Percentiles rank a stretch among this genome's conserved stretches.
phyloP scores from a whole-genome alignment of 2,797 vertebrate species.

The Sebastes matsubarae region DNA sequence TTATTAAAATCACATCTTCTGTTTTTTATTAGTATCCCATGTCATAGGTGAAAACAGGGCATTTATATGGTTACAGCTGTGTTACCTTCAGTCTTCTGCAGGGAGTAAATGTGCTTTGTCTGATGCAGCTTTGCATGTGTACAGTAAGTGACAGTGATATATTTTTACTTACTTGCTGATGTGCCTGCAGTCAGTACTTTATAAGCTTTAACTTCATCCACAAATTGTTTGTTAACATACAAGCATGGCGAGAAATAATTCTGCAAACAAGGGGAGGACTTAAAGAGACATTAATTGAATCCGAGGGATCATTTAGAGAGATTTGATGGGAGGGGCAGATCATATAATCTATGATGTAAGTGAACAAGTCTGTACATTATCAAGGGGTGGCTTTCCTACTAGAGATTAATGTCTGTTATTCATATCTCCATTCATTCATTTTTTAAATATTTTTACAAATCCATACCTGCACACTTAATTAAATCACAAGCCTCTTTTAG shows the following conservation, averaged over 20 bases:
- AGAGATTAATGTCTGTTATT: neutral
- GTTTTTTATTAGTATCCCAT: too few species aligned
- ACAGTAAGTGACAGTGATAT: neutral
- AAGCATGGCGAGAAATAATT: neutral
- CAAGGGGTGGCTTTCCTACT: neutral
- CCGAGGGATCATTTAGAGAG: too few species aligned
- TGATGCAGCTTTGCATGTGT: neutral
- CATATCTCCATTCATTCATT: neutral
- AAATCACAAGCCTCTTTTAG: neutral
- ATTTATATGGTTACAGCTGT: neutral
- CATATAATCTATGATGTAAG: neutral
- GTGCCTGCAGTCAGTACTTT: neutral
- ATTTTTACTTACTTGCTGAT: neutral
- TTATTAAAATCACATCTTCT: neutral
- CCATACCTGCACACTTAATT: neutral
- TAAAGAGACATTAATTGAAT: neutral
- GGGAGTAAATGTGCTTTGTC: neutral
- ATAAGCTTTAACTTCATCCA: neutral
- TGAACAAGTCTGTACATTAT: neutral
- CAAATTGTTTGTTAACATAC: neutral
- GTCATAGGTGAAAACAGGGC: too few species aligned
- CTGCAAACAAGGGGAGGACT: neutral
- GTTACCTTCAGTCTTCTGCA: neutral
- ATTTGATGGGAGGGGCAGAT: neutral
- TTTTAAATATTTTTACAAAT: neutral